Evolutionary conservation across 2,113 vertebrate genomes (phyloP), one percentile per base, ranked within the genome.

Genomic region (Synchiropus splendidus): DNA sequence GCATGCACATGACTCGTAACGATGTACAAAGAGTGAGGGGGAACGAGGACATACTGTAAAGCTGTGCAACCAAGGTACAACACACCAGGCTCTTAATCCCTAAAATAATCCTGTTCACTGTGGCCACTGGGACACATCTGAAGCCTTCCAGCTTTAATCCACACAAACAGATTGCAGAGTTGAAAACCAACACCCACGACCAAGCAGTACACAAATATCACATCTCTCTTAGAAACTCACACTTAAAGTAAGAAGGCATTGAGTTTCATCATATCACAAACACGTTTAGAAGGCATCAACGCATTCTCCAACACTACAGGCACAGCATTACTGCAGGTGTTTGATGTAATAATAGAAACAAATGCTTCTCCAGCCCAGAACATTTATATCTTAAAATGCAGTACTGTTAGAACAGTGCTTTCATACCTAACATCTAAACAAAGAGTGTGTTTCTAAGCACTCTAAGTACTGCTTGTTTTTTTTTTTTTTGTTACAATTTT

Each of bases 81-180:
- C 55, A 54, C 68, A 72, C 58, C 64, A 58, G 58, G 57, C 59
- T 61, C 63, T 75, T 84, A 82, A 84, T 84, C 79, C 73, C 60
- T 59, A 53, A 68, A 62, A 74, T 84, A 82, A 82, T 83, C 79
- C 73, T 69, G 60, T 70, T 33, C 53, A 70, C 54, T 74, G 68
- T 62, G 67, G 67, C 64, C 56, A 21, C 57, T 62, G 66, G 75
- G 67, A 70, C 74, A 70, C 70, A 80, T 81, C 53, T 61, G 71
- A 72, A 72, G 60, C 61, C 62, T 61, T 46, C 54, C 57, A 64
- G 58, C 59, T 63, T 41, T 78, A 82, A 82, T 82, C 69, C 66
- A 72, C 61, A 54, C 51, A 49, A 49, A 63, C 36, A 12, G 35
- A 48, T 49, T 32, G 57, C 34, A 12, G n/a, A 36, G 14, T 14